Evolutionary conservation across 2,888 invertebrate species (phyloP).

Genomic region (Caenorhabditis macrosperma): DNA sequence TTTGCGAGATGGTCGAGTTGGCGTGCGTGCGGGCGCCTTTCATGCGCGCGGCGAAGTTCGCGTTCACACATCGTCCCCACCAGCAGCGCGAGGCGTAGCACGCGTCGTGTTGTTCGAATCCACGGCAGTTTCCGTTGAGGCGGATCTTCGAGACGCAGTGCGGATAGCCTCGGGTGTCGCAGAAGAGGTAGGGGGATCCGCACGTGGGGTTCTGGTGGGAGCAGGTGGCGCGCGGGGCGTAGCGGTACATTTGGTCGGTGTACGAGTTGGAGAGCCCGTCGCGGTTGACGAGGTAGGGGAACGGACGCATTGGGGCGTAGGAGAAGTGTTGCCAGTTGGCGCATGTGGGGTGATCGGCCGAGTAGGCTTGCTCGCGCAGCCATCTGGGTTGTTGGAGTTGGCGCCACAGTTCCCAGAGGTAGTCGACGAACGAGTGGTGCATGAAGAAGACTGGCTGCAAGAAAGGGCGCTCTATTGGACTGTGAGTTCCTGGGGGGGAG

Average conservation of each 20-base stretch:
- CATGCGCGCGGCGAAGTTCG: slow-evolving; percentile 63
- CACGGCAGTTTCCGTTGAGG: slow-evolving; percentile 75
- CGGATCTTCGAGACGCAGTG: slow-evolving; percentile 79
- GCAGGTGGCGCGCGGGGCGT: slow-evolving; percentile 78
- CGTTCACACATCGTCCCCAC: slow-evolving; percentile 76
- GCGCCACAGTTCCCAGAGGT: slow-evolving; percentile 80
- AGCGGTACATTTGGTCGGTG: slow-evolving; percentile 79
- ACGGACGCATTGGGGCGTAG: slow-evolving; percentile 78
- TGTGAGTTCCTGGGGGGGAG: too few species aligned
- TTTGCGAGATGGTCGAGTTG: slow-evolving; percentile 31
- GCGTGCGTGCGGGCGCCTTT: slow-evolving; percentile 54
- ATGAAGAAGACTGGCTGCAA: slow-evolving; percentile 80
- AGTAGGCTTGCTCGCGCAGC: slow-evolving; percentile 76
- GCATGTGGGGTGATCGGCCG: slow-evolving; percentile 76
- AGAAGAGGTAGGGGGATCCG: slow-evolving; percentile 78
- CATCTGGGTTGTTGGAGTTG: slow-evolving; percentile 77
- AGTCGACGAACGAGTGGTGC: slow-evolving; percentile 81
- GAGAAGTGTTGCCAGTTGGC: slow-evolving; percentile 79
- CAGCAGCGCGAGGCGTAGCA: slow-evolving; percentile 77
- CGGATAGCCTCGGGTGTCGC: slow-evolving; percentile 77
- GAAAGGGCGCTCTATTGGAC: too few species aligned
- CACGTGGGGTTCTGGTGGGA: slow-evolving; percentile 73
- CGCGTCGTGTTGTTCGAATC: slow-evolving; percentile 76
- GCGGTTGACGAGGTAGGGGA: slow-evolving; percentile 75
- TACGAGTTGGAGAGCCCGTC: slow-evolving; percentile 79